Base-by-base conservation (phyloP, 2,113 vertebrate genomes). In the Enhydra lutris region DNA sequence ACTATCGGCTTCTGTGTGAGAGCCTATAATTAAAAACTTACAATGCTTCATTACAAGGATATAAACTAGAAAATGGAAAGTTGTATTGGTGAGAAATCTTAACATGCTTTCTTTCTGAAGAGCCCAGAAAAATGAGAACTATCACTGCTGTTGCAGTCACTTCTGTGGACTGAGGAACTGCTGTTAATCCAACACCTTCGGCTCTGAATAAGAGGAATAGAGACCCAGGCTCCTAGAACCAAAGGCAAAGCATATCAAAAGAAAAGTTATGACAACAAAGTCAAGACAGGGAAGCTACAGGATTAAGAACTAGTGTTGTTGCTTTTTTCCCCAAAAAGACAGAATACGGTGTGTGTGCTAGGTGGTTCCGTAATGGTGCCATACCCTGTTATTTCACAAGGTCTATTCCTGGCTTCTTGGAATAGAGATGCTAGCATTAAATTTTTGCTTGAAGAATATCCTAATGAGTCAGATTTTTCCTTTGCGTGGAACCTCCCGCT, bases 21-120 rank as follows among this genome's bases (percentile, higher is more conserved):
- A 39, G 12, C 45, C 59, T n/a, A 47, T 95, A 87, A 97, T 97
- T 97, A 95, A 82, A 91, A 95, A 74, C 47, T 45, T 74, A 55
- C 14, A 31, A 47, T 47, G 74, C n/a, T 76, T 95, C 84, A 79
- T 94, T 74, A 90, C 34, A 42, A 45, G 36, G 14, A 55, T 86
- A 91, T 39, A 82, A 89, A 59, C n/a, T 59, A n/a, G 63, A 82
- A 57, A 96, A 78, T 55, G 29, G 12, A 34, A 88, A 94, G 31
- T 47, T 83, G 15, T 39, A 7, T 15, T 71, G 69, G 87, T 39
- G 81, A 88, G 23, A 59, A 65, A 34, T n/a, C 34, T 71, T 42
- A 24, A 80, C 29, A 47, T 90, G 67, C 20, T 67, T 69, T 85
- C 85, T 91, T 94, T 57, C 81, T 47, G 65, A 91, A 95, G 57